These are phyloP conservation scores for Glossophaga mutica DNA, from an alignment of 2,797 vertebrate species.

Conservation along the genomic window DNA sequence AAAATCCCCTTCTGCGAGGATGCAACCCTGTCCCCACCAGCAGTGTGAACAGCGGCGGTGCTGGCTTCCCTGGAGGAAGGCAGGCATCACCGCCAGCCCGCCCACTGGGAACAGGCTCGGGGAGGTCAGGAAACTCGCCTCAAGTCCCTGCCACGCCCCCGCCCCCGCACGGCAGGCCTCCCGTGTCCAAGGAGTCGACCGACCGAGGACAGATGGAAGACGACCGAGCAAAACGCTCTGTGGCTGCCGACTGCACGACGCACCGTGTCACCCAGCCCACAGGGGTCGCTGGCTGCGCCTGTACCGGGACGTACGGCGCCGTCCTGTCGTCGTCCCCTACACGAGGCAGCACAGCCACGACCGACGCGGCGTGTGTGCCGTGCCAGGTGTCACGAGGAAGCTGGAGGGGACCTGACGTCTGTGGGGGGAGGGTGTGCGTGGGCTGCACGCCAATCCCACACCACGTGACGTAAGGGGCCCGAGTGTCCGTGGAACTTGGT, in stretches of 20 bases:
- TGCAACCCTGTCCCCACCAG: background rate
- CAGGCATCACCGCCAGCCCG: accelerated
- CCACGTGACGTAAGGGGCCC: background rate
- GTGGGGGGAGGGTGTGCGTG: background rate
- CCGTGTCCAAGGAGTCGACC: background rate
- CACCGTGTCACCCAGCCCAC: too few relatives aligned
- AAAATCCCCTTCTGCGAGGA: accelerated
- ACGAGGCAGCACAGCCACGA: background rate
- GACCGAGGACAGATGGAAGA: background rate
- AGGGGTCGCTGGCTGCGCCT: background rate
- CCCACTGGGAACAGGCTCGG: background rate
- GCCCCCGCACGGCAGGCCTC: background rate
- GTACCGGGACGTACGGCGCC: accelerated
- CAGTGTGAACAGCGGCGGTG: accelerated
- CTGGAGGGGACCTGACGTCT: background rate
- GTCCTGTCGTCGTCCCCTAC: accelerated
- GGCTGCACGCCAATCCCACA: background rate
- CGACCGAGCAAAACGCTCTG: too few relatives aligned
- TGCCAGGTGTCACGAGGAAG: accelerated
- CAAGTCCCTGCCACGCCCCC: background rate
- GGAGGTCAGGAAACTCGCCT: background rate
- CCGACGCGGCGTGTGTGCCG: too few relatives aligned
- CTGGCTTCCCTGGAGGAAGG: background rate
- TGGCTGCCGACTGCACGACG: accelerated
- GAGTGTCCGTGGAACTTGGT: background rate